These are phyloP conservation scores for Tenthredo scrophulariae DNA, from an alignment of 2,888 invertebrate genomes.

Conservation along the genomic window DNA sequence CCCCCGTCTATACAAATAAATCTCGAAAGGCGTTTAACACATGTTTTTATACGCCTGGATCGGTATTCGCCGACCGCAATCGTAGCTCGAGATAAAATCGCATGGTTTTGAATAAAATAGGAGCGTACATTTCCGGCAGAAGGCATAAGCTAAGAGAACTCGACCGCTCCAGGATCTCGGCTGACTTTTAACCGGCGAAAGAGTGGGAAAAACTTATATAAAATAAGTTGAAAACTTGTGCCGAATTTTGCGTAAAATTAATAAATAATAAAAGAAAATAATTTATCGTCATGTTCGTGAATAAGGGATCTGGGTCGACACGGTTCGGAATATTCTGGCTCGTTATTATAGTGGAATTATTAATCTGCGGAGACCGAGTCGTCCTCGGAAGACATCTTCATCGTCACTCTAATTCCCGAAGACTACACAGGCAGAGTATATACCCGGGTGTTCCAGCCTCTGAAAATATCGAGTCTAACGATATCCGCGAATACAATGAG, in stretches of 20 bases:
- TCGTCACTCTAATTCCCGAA: background rate
- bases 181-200: too few species aligned
- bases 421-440: background rate
- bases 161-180: background rate
- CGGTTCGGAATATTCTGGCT: background rate
- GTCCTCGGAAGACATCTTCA: slow-evolving; percentile 11
- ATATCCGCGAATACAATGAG: background rate
- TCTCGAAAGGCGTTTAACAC: background rate
- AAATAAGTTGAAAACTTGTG: background rate
- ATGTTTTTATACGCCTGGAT: background rate
- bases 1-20: background rate
- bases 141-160: background rate
- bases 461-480: background rate
- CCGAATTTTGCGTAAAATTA: background rate
- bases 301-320: background rate
- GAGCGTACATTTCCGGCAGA: background rate
- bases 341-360: background rate
- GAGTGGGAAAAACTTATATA: background rate
- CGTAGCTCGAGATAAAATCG: background rate
- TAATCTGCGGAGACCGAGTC: background rate
- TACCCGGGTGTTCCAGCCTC: background rate
- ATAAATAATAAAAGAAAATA: background rate
- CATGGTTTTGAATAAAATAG: background rate
- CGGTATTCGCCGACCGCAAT: background rate
- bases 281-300: background rate